Percentiles rank a stretch among this genome's conserved stretches.
phyloP scores from a whole-genome alignment of 92 coral and sea anemone genomes.

The Hydrozoanthus gracilis region DNA sequence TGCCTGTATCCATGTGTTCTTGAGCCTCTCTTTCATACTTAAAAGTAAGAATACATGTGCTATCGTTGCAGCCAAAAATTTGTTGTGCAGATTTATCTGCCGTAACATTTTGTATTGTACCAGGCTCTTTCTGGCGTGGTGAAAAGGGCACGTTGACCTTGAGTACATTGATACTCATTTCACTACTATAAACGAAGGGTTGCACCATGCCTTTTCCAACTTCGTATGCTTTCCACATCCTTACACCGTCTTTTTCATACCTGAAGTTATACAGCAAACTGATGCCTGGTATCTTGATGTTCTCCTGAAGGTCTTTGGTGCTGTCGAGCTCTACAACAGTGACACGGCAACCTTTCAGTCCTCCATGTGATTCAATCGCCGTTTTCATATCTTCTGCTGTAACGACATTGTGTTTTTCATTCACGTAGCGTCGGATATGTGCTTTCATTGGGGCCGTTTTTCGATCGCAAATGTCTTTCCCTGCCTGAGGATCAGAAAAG shows the following conservation, averaged over 20 bases:
- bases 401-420: constrained; percentile 43
- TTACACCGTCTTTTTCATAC: constrained; percentile 28
- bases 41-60: constrained; percentile 55
- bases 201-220: too few relatives aligned
- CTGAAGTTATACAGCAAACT: constrained; percentile 43
- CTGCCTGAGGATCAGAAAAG: constrained; percentile 56
- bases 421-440: constrained; percentile 54
- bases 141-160: constrained; percentile 8
- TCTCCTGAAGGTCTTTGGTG: constrained; percentile 13
- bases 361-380: constrained; percentile 64
- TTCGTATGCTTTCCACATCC: constrained; percentile 40
- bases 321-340: constrained; percentile 50
- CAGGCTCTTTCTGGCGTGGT: constrained; percentile 26
- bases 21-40: constrained; percentile 55
- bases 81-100: constrained; percentile 10
- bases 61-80: constrained; percentile 49
- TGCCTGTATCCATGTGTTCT: constrained; percentile 66
- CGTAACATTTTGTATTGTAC: constrained; percentile 1
- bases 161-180: constrained; percentile 14
- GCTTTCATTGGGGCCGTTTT: constrained; percentile 53
- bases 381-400: constrained; percentile 57
- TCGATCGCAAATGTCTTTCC: constrained; percentile 54
- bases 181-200: too few relatives aligned
- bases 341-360: constrained; percentile 50
- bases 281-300: constrained; percentile 49